Percentiles rank a stretch among this genome's conserved stretches.
Conservation (phyloP, 2,113 vertebrate genomes). For the Amazona vittata region DNA sequence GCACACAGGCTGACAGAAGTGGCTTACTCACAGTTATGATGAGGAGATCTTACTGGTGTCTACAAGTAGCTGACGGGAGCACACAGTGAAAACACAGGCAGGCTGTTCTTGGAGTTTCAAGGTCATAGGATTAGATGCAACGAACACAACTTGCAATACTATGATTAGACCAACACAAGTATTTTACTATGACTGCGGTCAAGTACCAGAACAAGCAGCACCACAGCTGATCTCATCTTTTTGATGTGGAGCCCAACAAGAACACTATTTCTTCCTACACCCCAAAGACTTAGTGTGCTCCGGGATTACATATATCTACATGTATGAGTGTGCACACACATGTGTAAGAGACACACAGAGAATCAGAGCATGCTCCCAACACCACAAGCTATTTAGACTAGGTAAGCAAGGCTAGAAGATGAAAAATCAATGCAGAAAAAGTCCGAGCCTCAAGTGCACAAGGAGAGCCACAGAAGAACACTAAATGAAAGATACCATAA, state of each 20-base stretch:
- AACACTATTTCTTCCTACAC: not conserved
- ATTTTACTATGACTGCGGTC: not conserved
- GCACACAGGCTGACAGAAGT: not conserved
- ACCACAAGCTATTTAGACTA: not conserved
- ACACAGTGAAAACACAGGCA: not conserved
- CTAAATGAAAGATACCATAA: not conserved
- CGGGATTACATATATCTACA: not conserved
- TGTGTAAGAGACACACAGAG: not conserved
- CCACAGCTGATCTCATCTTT: not conserved
- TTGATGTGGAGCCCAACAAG: not conserved
- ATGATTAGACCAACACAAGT: accelerated
- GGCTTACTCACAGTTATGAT: not conserved
- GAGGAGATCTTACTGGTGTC: not conserved
- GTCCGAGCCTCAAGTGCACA: not conserved
- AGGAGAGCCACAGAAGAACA: not conserved
- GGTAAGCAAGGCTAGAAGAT: not conserved
- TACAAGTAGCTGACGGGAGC: not conserved
- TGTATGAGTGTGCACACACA: accelerated
- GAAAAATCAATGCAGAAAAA: not conserved
- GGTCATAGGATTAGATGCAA: not conserved
- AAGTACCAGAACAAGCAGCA: not conserved
- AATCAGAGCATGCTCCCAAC: not conserved
- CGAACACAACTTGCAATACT: not conserved
- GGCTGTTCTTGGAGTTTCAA: not conserved
- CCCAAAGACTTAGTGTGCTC: not conserved